Evolutionary conservation across 2,113 vertebrate genomes (phyloP).

Genomic region (Ramphastos sulfuratus): DNA sequence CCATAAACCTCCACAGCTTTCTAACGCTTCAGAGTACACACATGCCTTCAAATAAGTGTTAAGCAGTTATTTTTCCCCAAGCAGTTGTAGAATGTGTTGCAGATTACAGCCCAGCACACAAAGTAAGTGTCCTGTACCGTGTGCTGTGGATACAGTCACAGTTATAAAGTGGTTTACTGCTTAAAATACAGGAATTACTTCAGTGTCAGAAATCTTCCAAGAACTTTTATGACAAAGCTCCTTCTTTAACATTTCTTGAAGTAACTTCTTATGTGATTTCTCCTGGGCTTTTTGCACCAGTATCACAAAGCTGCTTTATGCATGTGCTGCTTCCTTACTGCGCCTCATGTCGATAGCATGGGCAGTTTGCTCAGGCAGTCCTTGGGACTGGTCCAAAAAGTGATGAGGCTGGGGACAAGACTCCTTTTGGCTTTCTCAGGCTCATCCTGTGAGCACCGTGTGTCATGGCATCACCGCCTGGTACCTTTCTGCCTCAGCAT

Average conservation of each 20-base stretch:
- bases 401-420: neutral
- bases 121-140: neutral
- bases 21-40: neutral
- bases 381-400: neutral
- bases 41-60: constrained; percentile 8
- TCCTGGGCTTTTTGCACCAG: neutral
- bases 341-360: neutral
- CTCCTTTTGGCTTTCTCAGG: neutral
- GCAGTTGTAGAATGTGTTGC: constrained; percentile 29
- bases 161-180: neutral
- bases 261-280: neutral
- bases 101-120: constrained; percentile 6
- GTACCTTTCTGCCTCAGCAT: neutral
- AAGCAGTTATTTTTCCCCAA: constrained; percentile 39
- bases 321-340: neutral
- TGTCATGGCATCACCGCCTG: fast-evolving
- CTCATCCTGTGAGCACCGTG: too few relatives aligned
- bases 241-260: neutral
- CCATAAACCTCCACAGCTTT: neutral
- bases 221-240: neutral
- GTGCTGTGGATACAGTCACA: neutral
- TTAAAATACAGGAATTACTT: neutral
- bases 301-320: neutral
- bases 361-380: neutral
- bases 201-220: neutral